Conservation (phyloP, 64 coral and sea anemone genomes). For the Orbicella faveolata region DNA sequence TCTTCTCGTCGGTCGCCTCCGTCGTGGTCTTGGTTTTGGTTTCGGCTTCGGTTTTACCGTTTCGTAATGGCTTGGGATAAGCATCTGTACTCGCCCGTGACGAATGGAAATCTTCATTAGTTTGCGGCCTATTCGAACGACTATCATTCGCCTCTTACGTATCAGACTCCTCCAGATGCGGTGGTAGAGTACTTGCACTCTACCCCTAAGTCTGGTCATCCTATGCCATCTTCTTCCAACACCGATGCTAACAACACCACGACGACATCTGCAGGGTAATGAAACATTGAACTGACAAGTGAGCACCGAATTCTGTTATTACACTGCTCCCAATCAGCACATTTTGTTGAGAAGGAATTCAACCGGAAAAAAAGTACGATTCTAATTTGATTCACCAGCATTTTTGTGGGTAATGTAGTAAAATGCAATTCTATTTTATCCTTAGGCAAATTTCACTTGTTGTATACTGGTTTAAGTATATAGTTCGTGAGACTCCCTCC, state of each 20-base stretch:
- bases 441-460: no score
- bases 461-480: no score
- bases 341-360: no score
- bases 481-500: no score
- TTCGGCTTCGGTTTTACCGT: neutral
- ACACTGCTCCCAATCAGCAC: no score
- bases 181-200: neutral
- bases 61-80: constrained; percentile 5
- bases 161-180: neutral
- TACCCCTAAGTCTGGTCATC: neutral
- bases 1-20: neutral
- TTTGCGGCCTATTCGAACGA: neutral
- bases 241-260: neutral
- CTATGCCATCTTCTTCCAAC: neutral
- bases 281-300: neutral
- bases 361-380: no score
- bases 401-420: no score
- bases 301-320: no score
- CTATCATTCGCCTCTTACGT: neutral
- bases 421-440: no score
- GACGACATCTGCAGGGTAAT: neutral
- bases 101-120: neutral
- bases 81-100: neutral
- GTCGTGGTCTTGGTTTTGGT: neutral
- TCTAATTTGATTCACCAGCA: no score